Conservation (phyloP, 2,113 vertebrate species). For the Cettia cetti region DNA sequence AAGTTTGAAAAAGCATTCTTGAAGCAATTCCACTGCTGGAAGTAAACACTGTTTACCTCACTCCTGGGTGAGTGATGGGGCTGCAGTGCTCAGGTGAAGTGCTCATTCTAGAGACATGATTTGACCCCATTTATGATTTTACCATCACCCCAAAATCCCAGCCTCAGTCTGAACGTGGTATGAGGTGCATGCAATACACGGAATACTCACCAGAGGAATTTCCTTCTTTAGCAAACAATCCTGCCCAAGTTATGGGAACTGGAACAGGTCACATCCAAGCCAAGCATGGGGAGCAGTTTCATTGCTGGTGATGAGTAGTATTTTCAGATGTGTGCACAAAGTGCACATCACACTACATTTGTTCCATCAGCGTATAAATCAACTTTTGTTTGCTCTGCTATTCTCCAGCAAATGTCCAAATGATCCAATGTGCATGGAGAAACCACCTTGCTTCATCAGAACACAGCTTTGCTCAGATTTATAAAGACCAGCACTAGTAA, state of each 20-base stretch:
- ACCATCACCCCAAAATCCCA: not conserved
- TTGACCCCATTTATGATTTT: not conserved
- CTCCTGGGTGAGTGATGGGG: not conserved
- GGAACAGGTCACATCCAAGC: not conserved
- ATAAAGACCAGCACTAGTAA: not conserved
- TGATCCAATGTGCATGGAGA: not conserved
- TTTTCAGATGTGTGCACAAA: not conserved
- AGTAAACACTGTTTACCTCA: not conserved
- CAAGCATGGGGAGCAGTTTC: rapidly evolving
- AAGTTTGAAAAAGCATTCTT: not conserved
- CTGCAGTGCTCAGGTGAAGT: not conserved
- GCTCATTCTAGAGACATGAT: not conserved
- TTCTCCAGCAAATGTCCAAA: not conserved
- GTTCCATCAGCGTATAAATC: not conserved
- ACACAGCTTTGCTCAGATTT: not conserved
- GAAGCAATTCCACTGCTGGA: not conserved
- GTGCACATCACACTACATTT: not conserved
- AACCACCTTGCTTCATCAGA: not conserved
- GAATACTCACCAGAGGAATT: not conserved
- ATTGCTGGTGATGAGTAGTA: not conserved
- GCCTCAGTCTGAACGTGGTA: not conserved
- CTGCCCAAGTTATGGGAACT: not conserved
- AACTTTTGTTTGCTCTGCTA: not conserved
- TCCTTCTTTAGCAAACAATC: not conserved
- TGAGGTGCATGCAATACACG: rapidly evolving